Evolutionary conservation across 1,140 invertebrate species (phyloP), one percentile per base, ranked within the genome.

Genomic region (Eubasilissa regina): DNA sequence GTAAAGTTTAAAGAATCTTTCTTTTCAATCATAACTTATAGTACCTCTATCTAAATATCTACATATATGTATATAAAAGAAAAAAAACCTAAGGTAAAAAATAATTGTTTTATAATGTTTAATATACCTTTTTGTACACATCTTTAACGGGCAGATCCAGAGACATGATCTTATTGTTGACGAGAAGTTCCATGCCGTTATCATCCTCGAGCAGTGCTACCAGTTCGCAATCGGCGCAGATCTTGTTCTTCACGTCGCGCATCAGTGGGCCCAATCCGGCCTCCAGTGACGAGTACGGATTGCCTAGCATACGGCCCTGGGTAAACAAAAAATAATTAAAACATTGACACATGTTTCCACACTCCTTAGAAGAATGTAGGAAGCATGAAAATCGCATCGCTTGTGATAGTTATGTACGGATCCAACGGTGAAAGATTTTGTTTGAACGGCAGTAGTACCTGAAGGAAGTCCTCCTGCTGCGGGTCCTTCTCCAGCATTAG

Each of bases 161-260:
- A 79, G 96, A 97, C 84, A 99, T 99, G 70, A 99, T 99, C 90
- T 99, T 99, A 87, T 99, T 99, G 85, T 97, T 97, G 0, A 99
- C 98, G n/a, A 99, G 90, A 70, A 99, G 89, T 87, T 99, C 98
- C 97, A 99, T 99, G 62, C 98, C 98, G 84, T 97, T 99, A 86
- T 99, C 98, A 87, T 99, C 98, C 87, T 99, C 98, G 0, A 99
- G 87, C 15, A 99, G 87, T 0, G 98, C 97, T 0, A 99, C 96
- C 53, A 99, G 89, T 85, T 99, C 98, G 88, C 98, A 99, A 89
- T 99, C 98, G 84, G 95, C 95, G 85, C 97, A 98, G 80, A 98
- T 98, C 87, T 99, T 99, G 87, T 99, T 99, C 87, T 99, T 99
- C 0, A 99, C 96, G 86, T 99, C 97, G 53, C 98, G 91, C 98